Percentiles rank a stretch among this genome's conserved stretches.
Evolutionary conservation across 2,888 invertebrate genomes (phyloP).

Genomic region (Eristalinus aeneus): DNA sequence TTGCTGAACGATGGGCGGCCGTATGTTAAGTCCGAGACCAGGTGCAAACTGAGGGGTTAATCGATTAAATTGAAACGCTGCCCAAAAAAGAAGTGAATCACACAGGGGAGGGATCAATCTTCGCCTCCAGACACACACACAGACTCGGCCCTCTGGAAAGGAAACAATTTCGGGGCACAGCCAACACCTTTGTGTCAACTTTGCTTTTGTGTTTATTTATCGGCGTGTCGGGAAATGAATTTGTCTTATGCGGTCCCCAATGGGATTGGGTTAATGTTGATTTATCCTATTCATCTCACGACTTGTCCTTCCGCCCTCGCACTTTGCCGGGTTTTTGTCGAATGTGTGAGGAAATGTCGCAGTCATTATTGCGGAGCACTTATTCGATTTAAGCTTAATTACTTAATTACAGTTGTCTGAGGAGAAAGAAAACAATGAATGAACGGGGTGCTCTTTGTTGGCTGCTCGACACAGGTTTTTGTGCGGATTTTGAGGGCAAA

Average conservation of each 20-base stretch:
- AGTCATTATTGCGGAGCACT: constrained; percentile 36
- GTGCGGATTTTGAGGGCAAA: not conserved
- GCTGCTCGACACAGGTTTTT: not conserved
- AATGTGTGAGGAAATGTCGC: constrained; percentile 38
- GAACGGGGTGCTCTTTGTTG: not conserved
- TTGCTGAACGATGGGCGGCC: not conserved
- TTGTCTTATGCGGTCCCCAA: constrained; percentile 19
- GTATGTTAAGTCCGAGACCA: constrained; percentile 1
- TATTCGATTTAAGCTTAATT: constrained; percentile 56
- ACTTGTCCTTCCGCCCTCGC: not conserved
- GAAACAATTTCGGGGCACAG: constrained; percentile 23
- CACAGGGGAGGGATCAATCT: constrained; percentile 45
- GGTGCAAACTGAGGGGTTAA: constrained; percentile 42
- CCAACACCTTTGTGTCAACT: constrained; percentile 47
- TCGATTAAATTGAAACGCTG: constrained; percentile 36
- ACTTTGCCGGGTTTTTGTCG: not conserved
- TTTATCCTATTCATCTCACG: constrained; percentile 42
- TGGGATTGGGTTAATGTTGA: constrained; percentile 48
- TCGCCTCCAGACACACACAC: not conserved
- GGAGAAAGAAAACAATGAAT: not conserved
- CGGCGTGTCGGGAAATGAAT: constrained; percentile 12
- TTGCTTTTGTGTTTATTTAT: constrained; percentile 53
- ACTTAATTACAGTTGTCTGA: constrained; percentile 48
- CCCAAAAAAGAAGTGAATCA: not conserved
- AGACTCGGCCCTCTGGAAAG: constrained; percentile 8